Evolutionary conservation across 2,113 vertebrate genomes (phyloP).

Genomic region (Hippopotamus amphibius): DNA sequence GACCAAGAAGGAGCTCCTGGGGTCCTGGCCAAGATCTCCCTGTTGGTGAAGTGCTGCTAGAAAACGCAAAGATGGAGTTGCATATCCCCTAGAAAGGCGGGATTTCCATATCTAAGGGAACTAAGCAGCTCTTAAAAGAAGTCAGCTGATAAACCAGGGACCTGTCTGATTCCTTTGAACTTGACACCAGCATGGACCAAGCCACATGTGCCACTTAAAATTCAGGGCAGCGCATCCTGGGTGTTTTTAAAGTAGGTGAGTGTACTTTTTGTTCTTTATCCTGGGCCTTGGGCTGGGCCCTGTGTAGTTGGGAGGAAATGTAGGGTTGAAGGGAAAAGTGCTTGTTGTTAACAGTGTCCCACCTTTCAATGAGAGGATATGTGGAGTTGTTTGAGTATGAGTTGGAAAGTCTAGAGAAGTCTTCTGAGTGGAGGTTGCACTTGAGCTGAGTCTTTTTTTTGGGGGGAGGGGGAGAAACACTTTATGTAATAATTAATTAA

Average conservation of each 20-base stretch:
- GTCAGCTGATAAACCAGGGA: constrained; percentile 95
- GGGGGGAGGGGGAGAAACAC: neutral
- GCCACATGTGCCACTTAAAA: constrained; percentile 90
- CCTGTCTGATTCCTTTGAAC: constrained; percentile 93
- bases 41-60: constrained; percentile 94
- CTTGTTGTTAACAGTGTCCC: neutral
- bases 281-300: neutral
- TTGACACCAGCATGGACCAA: constrained; percentile 94
- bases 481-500: neutral
- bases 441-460: neutral
- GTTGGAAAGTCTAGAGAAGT: neutral
- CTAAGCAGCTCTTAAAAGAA: constrained; percentile 93
- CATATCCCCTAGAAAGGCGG: constrained; percentile 93
- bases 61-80: constrained; percentile 96
- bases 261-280: constrained; percentile 37
- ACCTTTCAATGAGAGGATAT: neutral
- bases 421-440: neutral
- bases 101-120: constrained; percentile 93
- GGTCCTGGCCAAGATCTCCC: constrained; percentile 93
- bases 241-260: constrained; percentile 85
- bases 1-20: constrained; percentile 94
- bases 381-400: neutral
- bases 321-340: neutral
- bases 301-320: neutral
- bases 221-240: constrained; percentile 81